Percentiles rank a stretch among this genome's conserved stretches.
Evolutionary conservation across 2,797 vertebrate genomes (phyloP).

Genomic region (Helarctos malayanus): DNA sequence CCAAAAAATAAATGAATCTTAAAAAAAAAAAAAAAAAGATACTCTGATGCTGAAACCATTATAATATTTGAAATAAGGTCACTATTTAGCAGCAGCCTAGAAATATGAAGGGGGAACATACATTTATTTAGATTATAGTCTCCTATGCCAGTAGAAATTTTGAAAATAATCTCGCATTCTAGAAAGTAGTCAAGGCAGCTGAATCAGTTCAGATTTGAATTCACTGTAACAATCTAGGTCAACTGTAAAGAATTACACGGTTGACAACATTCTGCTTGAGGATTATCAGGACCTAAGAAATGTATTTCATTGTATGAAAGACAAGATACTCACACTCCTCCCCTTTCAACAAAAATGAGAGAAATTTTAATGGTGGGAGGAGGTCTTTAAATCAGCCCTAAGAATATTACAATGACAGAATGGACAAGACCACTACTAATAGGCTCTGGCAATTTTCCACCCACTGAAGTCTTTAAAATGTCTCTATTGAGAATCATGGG

Average conservation of each 20-base stretch:
- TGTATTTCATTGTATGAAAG: constrained; percentile 61
- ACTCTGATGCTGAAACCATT: not conserved
- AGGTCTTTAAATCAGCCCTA: constrained; percentile 7
- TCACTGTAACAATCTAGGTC: constrained; percentile 7
- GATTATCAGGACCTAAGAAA: constrained; percentile 41
- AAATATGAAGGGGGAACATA: not conserved
- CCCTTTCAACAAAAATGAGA: constrained; percentile 18
- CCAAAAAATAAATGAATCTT: not conserved
- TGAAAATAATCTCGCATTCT: constrained; percentile 43
- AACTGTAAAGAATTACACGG: constrained; percentile 44
- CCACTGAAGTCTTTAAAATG: not conserved
- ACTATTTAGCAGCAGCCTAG: constrained; percentile 55
- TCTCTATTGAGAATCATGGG: not conserved
- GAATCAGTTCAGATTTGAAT: constrained; percentile 28
- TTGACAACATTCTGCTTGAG: not conserved
- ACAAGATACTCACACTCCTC: not conserved
- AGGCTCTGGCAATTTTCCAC: not conserved
- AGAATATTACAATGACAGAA: constrained; percentile 48
- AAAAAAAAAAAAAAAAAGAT: not conserved
- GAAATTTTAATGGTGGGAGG: constrained; percentile 13
- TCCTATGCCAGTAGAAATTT: not conserved
- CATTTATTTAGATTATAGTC: constrained; percentile 47
- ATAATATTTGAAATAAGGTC: constrained; percentile 26
- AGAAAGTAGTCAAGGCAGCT: constrained; percentile 36
- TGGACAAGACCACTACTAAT: not conserved